Evolutionary conservation across 2,113 vertebrate species (phyloP).

Genomic region (Empidonax traillii): DNA sequence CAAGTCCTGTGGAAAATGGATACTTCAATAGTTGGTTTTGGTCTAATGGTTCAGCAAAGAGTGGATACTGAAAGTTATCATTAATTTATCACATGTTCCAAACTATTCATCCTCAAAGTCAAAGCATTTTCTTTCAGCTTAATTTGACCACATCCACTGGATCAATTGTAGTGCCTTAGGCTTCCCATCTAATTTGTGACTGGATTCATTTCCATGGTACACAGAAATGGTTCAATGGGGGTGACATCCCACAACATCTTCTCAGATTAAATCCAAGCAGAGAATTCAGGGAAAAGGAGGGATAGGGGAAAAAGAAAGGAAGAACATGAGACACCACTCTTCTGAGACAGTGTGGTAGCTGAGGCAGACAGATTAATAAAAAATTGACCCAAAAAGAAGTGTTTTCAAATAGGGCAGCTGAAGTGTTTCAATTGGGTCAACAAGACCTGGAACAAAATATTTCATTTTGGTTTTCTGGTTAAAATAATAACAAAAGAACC

Average conservation of each 20-base stretch:
- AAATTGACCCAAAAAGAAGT: slow-evolving; percentile 1
- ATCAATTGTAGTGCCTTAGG: neutral
- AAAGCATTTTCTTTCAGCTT: neutral
- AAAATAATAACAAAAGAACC: neutral
- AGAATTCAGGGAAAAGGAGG: neutral
- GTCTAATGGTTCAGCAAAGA: neutral
- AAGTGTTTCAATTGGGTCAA: slow-evolving; percentile 3
- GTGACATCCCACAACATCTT: neutral
- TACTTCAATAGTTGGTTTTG: neutral
- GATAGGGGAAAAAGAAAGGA: neutral
- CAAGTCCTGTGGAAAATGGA: neutral
- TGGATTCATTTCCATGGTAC: neutral
- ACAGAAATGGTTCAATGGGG: neutral
- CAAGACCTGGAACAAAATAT: neutral
- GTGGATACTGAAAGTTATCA: neutral
- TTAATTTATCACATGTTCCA: neutral
- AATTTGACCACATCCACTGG: neutral
- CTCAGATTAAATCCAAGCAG: neutral
- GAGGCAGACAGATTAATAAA: neutral
- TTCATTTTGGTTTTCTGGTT: neutral
- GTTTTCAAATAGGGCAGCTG: neutral
- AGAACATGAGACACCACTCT: neutral
- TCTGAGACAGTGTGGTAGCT: neutral
- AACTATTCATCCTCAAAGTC: neutral
- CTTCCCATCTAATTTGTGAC: neutral